Evolutionary conservation across 2,888 invertebrate genomes (phyloP).

Genomic region (Pseudeuparius sepicola): DNA sequence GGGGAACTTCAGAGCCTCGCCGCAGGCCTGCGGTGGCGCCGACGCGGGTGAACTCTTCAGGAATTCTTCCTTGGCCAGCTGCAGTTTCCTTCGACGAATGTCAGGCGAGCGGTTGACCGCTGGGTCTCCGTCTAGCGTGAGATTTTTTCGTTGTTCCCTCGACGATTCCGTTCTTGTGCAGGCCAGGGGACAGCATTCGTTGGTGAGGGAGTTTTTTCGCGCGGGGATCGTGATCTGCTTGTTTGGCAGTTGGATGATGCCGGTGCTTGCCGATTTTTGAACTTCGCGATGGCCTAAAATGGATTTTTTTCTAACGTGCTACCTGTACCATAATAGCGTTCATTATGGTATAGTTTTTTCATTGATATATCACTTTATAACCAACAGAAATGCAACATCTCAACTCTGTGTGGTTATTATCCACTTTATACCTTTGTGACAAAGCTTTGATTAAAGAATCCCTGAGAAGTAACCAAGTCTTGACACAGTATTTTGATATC

Average conservation of each 20-base stretch:
- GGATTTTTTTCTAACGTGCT: too few relatives aligned
- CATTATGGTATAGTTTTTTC: too few relatives aligned
- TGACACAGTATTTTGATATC: too few relatives aligned
- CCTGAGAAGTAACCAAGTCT: too few relatives aligned
- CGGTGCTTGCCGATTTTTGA: constrained; percentile 55
- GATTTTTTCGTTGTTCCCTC: constrained; percentile 5
- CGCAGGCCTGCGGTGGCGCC: constrained; percentile 20
- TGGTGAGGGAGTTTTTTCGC: constrained; percentile 28
- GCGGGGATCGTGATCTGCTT: constrained; percentile 35
- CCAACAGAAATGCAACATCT: too few relatives aligned
- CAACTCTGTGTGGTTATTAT: too few relatives aligned
- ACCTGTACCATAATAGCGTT: too few relatives aligned
- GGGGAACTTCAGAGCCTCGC: constrained; percentile 28
- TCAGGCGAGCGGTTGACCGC: constrained; percentile 27
- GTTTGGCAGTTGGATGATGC: constrained; percentile 27
- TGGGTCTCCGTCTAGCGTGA: constrained; percentile 17
- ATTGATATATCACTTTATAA: too few relatives aligned
- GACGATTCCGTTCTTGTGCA: background rate
- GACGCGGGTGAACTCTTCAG: constrained; percentile 35
- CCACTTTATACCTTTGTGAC: too few relatives aligned
- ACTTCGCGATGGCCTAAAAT: too few relatives aligned
- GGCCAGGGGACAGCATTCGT: background rate
- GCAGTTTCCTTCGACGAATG: constrained; percentile 49
- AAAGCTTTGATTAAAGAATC: too few relatives aligned
- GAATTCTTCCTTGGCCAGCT: constrained; percentile 64